A percentile compares a stretch with the other conserved stretches of the same genome.
phyloP scores from a whole-genome alignment of 2,797 vertebrate genomes.

The Semaprochilodus insignis region DNA sequence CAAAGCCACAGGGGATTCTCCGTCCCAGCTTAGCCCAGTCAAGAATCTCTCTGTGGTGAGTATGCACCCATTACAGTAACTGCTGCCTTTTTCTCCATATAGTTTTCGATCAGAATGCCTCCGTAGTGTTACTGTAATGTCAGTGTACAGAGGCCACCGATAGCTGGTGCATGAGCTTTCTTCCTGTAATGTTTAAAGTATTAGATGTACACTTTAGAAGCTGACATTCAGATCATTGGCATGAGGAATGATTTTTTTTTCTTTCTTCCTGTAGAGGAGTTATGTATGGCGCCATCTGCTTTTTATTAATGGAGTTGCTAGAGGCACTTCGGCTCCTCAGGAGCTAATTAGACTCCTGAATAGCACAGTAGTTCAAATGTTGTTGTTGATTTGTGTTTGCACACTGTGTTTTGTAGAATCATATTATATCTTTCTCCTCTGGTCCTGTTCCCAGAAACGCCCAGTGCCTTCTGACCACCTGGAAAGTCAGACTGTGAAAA shows the following conservation, averaged over 20 bases:
- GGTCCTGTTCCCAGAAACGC: conserved; percentile 76
- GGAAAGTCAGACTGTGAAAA: conserved; percentile 79
- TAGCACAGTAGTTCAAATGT: conserved; percentile 18
- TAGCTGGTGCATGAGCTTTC: background rate
- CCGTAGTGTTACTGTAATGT: conserved; percentile 14
- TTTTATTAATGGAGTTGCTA: conserved; percentile 54
- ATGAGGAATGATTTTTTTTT: conserved; percentile 8
- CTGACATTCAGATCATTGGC: background rate
- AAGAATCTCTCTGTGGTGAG: conserved; percentile 81
- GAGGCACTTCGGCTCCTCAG: conserved; percentile 33
- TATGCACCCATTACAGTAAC: conserved; percentile 60
- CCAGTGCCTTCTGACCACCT: conserved; percentile 72
- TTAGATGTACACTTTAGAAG: background rate
- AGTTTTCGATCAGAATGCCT: conserved; percentile 29
- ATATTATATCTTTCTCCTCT: background rate
- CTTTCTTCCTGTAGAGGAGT: conserved; percentile 2
- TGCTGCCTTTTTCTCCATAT: conserved; percentile 8
- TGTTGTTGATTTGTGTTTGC: conserved; percentile 21
- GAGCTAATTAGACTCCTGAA: conserved; percentile 39
- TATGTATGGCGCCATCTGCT: conserved; percentile 57
- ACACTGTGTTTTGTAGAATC: conserved; percentile 20
- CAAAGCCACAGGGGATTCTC: conserved; percentile 79
- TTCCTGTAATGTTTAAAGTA: background rate
- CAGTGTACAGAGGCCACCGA: background rate
- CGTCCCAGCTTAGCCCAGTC: conserved; percentile 80